Evolutionary conservation across 2,113 vertebrate genomes (phyloP).

Genomic region (Stigmatopora nigra): DNA sequence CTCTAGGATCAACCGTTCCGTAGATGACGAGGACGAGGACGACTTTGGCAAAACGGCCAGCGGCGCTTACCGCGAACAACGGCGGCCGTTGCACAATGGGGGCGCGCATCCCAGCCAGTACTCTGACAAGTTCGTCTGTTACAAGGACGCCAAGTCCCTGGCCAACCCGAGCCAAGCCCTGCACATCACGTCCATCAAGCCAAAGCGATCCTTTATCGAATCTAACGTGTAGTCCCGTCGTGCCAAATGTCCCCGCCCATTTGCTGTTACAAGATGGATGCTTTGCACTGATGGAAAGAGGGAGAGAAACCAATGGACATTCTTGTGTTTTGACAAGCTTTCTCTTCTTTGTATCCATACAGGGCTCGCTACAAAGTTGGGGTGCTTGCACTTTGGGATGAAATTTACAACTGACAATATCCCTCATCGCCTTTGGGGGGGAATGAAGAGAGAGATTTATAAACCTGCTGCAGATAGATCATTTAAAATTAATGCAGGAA

Average conservation of each 20-base stretch:
- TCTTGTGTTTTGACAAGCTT: constrained; percentile 63
- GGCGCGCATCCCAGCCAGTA: constrained; percentile 72
- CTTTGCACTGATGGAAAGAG: constrained; percentile 75
- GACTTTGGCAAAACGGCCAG: constrained; percentile 62
- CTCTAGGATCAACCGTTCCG: constrained; percentile 38
- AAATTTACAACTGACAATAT: not conserved
- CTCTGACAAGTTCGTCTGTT: constrained; percentile 70
- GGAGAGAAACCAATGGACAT: constrained; percentile 43
- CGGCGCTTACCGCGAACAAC: constrained; percentile 66
- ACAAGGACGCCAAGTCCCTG: constrained; percentile 71
- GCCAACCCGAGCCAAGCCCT: constrained; percentile 70
- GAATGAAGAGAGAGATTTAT: no score
- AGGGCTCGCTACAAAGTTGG: not conserved
- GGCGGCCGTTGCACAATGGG: constrained; percentile 71
- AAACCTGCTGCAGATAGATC: no score
- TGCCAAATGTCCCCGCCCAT: constrained; percentile 4
- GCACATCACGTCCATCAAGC: constrained; percentile 78
- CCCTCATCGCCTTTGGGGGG: not conserved
- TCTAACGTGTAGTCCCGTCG: constrained; percentile 79
- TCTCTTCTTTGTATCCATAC: constrained; percentile 59
- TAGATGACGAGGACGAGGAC: constrained; percentile 60
- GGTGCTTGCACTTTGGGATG: not conserved
- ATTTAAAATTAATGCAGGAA: no score
- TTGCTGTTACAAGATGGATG: constrained; percentile 68
- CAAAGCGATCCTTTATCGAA: constrained; percentile 97